Evolutionary conservation across 2,113 vertebrate species (phyloP), one percentile per base, ranked within the genome.

Genomic region (Tringa solitaria): DNA sequence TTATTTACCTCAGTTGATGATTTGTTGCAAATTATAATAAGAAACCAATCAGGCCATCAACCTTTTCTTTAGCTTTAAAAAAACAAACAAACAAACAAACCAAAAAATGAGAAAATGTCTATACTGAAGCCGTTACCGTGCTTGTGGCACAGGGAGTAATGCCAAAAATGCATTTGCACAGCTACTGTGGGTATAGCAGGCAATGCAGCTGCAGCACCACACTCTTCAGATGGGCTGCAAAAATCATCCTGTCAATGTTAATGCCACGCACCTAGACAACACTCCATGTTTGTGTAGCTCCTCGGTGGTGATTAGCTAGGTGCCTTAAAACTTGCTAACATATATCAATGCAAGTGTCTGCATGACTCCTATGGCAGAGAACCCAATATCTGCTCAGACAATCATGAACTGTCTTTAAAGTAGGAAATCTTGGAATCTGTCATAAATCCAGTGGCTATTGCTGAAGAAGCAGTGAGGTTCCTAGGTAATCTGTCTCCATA

Each of bases 401-500:
- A 32, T 90, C 79, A 46, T 32, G 75, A 90, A 53, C 57, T 89
- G 84, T 59, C 82, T 93, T 91, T 64, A 81, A 84, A 84, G 73
- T 22, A 69, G 61, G n/a, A 95, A 91, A 84, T 81, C 60, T 72
- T 14, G 4, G 64, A 64, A 83, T 50, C 60, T 63, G 4, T 90
- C 4, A 7, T 84, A 95, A 95, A 91, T 79, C 57, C 57, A 65
- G 2, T n/a, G 39, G 74, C 48, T 87, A 91, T 91, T 95, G 73
- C 77, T 83, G 76, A 87, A 95, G 89, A 82, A 95, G 43, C 65
- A 90, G 39, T 0, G 5, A 96, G 50, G 45, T 72, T 94, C 69
- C 51, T 81, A 39, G 60, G 77, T 53, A 91, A 93, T 96, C 37
- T 2, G 4, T 97, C 95, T 95, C 84, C 77, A 85, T 96, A 96